These are phyloP conservation scores for Glaucidium brasilianum DNA, from an alignment of 2,113 vertebrate species.

Conservation along the genomic window DNA sequence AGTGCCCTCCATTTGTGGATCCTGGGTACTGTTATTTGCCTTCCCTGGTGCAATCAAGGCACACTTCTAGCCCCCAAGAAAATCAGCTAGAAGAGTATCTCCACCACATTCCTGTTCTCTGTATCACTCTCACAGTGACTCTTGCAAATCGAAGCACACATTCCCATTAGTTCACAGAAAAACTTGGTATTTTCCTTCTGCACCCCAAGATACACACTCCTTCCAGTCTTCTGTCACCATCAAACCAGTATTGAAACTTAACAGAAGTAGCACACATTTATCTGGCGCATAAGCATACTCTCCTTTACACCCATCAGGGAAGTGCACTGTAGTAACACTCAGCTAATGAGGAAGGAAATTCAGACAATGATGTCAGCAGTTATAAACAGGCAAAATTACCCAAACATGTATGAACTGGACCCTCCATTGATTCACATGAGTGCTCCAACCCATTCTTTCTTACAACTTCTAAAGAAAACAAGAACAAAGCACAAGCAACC, in stretches of 20 bases:
- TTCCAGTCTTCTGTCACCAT: not conserved
- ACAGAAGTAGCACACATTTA: not conserved
- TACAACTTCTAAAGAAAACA: not conserved
- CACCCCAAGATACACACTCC: not conserved
- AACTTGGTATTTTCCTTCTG: not conserved
- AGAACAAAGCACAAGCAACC: conserved; percentile 32
- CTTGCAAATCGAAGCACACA: not conserved
- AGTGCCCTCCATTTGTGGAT: not conserved
- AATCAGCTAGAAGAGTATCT: not conserved
- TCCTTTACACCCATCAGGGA: not conserved
- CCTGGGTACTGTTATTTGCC: not conserved
- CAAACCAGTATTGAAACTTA: not conserved
- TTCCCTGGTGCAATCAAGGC: not conserved
- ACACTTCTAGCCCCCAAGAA: not conserved
- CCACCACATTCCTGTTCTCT: not conserved
- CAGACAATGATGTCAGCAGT: not conserved
- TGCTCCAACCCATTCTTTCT: not conserved
- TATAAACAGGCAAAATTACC: not conserved
- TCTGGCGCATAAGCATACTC: not conserved
- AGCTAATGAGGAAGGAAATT: not conserved
- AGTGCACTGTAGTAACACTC: not conserved
- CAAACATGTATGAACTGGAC: not conserved
- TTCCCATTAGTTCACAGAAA: not conserved
- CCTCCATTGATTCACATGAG: not conserved
- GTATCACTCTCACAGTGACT: not conserved